Evolutionary conservation across 2,797 vertebrate species (phyloP).

Genomic region (Anas bahamensis): DNA sequence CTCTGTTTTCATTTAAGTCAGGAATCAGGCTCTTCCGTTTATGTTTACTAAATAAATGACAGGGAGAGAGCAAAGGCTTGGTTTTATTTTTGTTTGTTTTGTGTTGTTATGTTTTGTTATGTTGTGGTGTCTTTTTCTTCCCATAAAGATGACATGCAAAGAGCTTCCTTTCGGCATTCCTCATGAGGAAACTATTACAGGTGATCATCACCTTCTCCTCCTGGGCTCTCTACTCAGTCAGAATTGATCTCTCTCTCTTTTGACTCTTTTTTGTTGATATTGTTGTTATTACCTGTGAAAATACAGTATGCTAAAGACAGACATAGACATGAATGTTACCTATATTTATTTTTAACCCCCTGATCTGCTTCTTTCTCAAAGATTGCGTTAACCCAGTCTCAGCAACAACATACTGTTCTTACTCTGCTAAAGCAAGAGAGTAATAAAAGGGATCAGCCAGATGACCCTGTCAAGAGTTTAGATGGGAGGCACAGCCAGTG

Average conservation of each 20-base stretch:
- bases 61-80: not conserved
- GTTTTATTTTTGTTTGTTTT: not conserved
- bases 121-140: not conserved
- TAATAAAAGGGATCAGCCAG: not conserved
- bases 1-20: conserved; percentile 10
- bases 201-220: not conserved
- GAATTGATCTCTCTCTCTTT: not conserved
- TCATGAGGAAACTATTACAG: not conserved
- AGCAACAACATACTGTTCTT: not conserved
- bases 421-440: not conserved
- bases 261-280: not conserved
- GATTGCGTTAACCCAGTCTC: not conserved
- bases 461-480: not conserved
- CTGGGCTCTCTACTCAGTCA: not conserved
- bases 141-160: not conserved
- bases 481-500: not conserved
- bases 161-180: not conserved
- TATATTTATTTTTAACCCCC: not conserved
- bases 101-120: too few species aligned
- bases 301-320: not conserved
- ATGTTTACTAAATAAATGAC: not conserved
- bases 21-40: not conserved
- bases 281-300: not conserved
- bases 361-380: not conserved
- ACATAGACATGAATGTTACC: not conserved